Evolutionary conservation across 2,888 invertebrate genomes (phyloP), one percentile per base, ranked within the genome.

Genomic region (Drosophila anceps): DNA sequence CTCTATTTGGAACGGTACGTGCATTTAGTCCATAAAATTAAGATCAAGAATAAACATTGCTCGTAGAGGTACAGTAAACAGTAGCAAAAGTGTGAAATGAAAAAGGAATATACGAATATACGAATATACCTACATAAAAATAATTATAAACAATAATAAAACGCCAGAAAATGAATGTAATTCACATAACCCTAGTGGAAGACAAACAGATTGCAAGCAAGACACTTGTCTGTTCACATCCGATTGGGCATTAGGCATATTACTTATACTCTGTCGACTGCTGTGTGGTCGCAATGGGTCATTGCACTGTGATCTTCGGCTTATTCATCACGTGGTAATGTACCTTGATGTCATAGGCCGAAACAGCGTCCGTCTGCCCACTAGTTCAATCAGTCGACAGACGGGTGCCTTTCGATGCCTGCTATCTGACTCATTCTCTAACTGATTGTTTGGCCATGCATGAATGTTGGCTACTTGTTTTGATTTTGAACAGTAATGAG

Each of bases 221-320:
- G 29, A 33, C n/a, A 18, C 9, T 12, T 5, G 33, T 15, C 35
- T 12, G 6, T 18, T 15, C 63, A 20, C 46, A 58, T 53, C 15
- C 43, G 10, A 43, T 37, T 8, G 39, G 60, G 27, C 48, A 9
- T 33, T 27, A 27, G 2, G 44, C 57, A 46, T 51, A 20, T 46
- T 51, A 43, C 37, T 12, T 46, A 18, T 48, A 74, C 75, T 76
- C 69, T 66, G 62, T 69, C 20, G 51, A 76, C 69, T 74, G 76
- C 74, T 79, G n/a, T 60, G 62, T 51, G 64, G 69, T 59, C 63
- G 41, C 59, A 89, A 90, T 91, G 91, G 92, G 85, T 91, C 91
- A 91, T 92, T 91, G 91, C 91, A 91, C 91, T 91, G 92, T 91
- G 91, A 85, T 90, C 82, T 88, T 84, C 76, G 51, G 44, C 76